A percentile compares a stretch with the other conserved stretches of the same genome.
Conservation (phyloP, 2,113 vertebrate genomes). For the Engystomops pustulosus region DNA sequence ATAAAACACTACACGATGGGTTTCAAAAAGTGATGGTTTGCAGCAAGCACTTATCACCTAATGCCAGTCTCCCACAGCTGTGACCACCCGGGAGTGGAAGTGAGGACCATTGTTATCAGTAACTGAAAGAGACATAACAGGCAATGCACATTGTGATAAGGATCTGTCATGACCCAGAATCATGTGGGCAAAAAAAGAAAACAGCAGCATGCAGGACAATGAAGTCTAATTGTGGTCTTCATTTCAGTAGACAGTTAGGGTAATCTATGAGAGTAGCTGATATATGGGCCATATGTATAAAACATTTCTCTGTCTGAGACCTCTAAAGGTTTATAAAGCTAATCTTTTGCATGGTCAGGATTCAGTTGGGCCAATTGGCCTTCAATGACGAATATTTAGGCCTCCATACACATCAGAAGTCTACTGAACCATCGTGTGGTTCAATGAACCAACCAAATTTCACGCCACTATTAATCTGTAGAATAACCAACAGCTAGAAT, state of each 20-base stretch:
- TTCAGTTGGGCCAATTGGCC: no score
- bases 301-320: no score
- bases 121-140: conserved; percentile 13
- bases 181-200: conserved; percentile 16
- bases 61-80: background rate
- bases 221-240: background rate
- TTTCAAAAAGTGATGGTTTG: background rate
- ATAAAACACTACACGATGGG: background rate
- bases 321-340: no score
- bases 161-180: background rate
- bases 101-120: background rate
- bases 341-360: no score
- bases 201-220: background rate
- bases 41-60: background rate
- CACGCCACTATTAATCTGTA: no score
- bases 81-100: conserved; percentile 21
- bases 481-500: no score
- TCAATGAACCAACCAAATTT: no score
- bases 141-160: background rate
- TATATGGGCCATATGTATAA: background rate
- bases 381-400: no score
- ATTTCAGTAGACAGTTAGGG: background rate
- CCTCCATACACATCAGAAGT: no score
- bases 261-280: background rate
- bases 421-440: no score